Evolutionary conservation across 2,113 vertebrate genomes (phyloP), one percentile per base, ranked within the genome.

Genomic region (Poeciliopsis retropinna): DNA sequence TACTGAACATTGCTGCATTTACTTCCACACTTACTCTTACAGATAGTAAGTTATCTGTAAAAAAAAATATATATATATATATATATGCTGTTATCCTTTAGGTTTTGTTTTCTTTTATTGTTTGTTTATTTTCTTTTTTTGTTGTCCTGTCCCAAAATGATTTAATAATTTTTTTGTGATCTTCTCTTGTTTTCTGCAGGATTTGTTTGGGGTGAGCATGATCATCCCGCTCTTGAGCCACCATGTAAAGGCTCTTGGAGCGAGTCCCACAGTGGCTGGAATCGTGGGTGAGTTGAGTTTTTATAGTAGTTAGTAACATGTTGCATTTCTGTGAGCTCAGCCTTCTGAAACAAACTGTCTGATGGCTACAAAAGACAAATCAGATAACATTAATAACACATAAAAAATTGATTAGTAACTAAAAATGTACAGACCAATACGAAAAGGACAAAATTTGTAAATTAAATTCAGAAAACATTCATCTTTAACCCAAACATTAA

Each of bases 171-270:
- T 32, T 61, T 32, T 30, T 31, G 4, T 61, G 61, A 25, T 29
- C 31, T 60, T n/a, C 12, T 19, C 54, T 25, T 44, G 82, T 41
- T 89, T 72, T 86, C 88, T 60, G 8, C 25, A 99, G 98, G 98
- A 99, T 80, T 91, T 99, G 86, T 98, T 99, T 90, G 98, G 96
- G 72, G 97, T 99, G 79, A 99, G 98, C 91, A 96, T 98, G 96
- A 95, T 99, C 64, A 95, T 99, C 72, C 98, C 98, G 41, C 90
- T 98, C 83, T 88, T 99, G 90, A 97, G 94, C 80, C 96, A 96
- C 91, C 98, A 97, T 28, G 93, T 98, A 74, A 98, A 95, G 90
- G 95, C 95, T 79, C 95, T 99, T 29, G 97, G 98, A 90, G 97
- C 96, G 73, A 97, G 96, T 83, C 96, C 96, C 22, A 95, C 95